Evolutionary conservation across 2,888 invertebrate genomes (phyloP), one percentile per base, ranked within the genome.

Genomic region (Macaria notata): DNA sequence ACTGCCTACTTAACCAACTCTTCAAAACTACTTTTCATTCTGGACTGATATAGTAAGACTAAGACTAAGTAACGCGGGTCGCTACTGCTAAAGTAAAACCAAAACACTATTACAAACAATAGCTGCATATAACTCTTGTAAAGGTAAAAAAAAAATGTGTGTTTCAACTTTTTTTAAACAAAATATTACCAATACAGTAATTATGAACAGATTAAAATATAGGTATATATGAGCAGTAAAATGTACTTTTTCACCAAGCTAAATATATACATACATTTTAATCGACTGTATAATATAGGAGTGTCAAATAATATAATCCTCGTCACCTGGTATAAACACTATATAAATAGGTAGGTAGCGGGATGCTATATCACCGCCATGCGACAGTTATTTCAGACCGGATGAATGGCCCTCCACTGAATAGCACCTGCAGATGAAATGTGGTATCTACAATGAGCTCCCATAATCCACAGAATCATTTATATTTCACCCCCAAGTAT

Each of bases 311-410:
- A 59, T 46, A 65, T 66, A 69, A 69, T 68, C 38, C 62, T 71
- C 70, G 73, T 73, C 73, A 78, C 75, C 76, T 77, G 76, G 64
- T 63, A 64, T 19, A 19, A 19, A 2, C 2, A 19, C 19, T 19
- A 19, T 19, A 19, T 19, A 19, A 19, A 2, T 19, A 19, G 19
- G 19, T 19, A 19, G 19, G 19, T 56, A 50, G 59, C 49, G 62
- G 62, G 62, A 71, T 71, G 70, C 73, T 85, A 84, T 83, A 84
- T 87, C 83, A 86, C 75, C 77, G 76, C 80, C 82, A 80, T 82
- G 80, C 78, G 86, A 85, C 87, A 84, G 85, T 86, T 87, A 86
- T 86, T 83, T 81, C 81, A 83, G 81, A 68, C 78, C 75, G 69
- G 78, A 77, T 67, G 73, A 79, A 84, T 81, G 74, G 81, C 80